Conservation (phyloP, 2,797 vertebrate genomes). For the Hoplostethus atlanticus region DNA sequence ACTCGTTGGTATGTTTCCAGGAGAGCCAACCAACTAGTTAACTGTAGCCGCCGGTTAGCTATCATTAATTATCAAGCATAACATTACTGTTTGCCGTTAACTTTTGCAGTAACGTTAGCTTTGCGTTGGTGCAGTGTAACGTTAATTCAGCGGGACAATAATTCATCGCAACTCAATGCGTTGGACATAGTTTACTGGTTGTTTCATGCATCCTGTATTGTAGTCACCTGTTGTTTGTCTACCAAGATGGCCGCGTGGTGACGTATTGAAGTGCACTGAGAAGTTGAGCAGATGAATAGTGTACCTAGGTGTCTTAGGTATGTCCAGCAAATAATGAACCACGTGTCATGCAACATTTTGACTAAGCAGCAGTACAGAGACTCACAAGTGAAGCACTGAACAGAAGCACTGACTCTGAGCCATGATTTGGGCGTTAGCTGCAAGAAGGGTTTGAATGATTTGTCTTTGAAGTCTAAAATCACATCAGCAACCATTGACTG, state of each 20-base stretch:
- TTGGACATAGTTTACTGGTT: background rate
- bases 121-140: background rate
- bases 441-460: background rate
- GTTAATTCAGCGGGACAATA: background rate
- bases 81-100: background rate
- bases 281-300: background rate
- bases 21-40: too few species aligned
- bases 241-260: conserved; percentile 32
- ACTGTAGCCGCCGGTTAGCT: background rate
- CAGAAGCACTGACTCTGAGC: background rate
- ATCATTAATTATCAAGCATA: background rate
- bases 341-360: too few species aligned
- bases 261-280: background rate
- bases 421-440: background rate
- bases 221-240: conserved; percentile 61
- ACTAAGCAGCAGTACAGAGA: background rate
- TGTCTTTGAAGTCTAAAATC: too few species aligned
- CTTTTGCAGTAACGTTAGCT: background rate
- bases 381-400: background rate
- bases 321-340: background rate
- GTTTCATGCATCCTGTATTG: conserved; percentile 13
- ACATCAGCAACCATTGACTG: too few species aligned
- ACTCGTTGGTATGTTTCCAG: background rate
- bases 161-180: background rate
- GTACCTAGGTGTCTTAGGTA: background rate